A percentile compares a stretch with the other conserved stretches of the same genome.
Evolutionary conservation across 2,888 invertebrate species (phyloP).

Genomic region (Synanthedon tipuliformis): DNA sequence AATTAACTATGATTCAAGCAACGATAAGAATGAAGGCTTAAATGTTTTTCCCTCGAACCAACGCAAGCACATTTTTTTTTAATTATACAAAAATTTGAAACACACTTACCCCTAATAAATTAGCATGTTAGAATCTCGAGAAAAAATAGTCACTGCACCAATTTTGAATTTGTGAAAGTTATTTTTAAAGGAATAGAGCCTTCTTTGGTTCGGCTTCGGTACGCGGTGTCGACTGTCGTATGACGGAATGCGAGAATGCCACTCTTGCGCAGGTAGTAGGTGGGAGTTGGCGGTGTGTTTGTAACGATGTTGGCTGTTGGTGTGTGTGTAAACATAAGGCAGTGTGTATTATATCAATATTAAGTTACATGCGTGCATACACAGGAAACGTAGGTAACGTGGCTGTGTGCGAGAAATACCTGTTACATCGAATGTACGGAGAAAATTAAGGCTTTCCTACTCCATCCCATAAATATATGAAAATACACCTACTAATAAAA

Average conservation of each 20-base stretch:
- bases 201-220: conserved; percentile 50
- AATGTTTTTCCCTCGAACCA: conserved; percentile 4
- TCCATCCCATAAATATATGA: too few species aligned
- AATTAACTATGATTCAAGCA: conserved; percentile 7
- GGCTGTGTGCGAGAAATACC: too few species aligned
- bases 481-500: too few species aligned
- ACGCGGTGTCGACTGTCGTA: conserved; percentile 48
- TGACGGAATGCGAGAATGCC: conserved; percentile 49
- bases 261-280: conserved; percentile 66
- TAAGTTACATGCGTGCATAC: too few species aligned
- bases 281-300: conserved; percentile 28
- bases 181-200: conserved; percentile 58
- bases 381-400: too few species aligned
- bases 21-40: conserved; percentile 10
- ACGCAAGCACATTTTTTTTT: conserved; percentile 9
- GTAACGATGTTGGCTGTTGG: conserved; percentile 4
- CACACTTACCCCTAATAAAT: conserved; percentile 14
- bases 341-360: too few species aligned
- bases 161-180: conserved; percentile 19
- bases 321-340: too few species aligned
- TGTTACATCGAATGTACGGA: too few species aligned
- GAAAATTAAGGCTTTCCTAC: too few species aligned
- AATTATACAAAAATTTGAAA: conserved; percentile 8
- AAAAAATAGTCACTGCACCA: neutral
- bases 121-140: neutral